These are phyloP conservation scores for Cephus pulcher DNA, from an alignment of 2,888 invertebrate genomes.

Conservation along the genomic window DNA sequence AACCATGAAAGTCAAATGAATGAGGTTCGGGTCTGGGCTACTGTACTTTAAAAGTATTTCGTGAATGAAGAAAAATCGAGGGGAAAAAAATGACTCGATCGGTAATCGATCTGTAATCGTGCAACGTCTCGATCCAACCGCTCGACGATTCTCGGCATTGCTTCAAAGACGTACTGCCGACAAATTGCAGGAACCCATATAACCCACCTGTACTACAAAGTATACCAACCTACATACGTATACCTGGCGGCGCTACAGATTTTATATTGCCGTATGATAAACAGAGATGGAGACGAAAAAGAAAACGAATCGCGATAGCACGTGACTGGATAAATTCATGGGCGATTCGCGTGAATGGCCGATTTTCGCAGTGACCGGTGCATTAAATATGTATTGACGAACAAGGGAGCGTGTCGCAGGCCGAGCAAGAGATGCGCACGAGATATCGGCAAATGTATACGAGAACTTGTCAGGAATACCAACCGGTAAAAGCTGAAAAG, in stretches of 20 bases:
- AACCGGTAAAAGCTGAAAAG: slow-evolving; percentile 21
- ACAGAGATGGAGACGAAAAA: not conserved
- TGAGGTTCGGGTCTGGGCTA: not conserved
- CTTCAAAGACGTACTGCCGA: not conserved
- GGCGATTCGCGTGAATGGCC: slow-evolving; percentile 6
- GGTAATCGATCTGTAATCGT: too few relatives aligned
- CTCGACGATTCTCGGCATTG: too few relatives aligned
- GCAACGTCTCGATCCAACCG: too few relatives aligned
- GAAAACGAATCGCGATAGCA: not conserved
- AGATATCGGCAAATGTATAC: not conserved
- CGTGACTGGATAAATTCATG: slow-evolving; percentile 5
- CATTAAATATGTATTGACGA: slow-evolving; percentile 31
- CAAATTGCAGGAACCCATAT: not conserved
- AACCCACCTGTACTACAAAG: too few relatives aligned
- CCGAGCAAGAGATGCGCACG: slow-evolving; percentile 8
- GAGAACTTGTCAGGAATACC: slow-evolving; percentile 21
- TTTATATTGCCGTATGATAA: not conserved
- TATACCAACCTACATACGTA: not conserved
- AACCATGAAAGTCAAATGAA: slow-evolving; percentile 19
- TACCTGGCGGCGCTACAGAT: not conserved
- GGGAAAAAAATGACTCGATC: too few relatives aligned
- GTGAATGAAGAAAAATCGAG: not conserved
- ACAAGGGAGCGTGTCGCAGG: slow-evolving; percentile 14
- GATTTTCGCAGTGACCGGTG: slow-evolving; percentile 32
- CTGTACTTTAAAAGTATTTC: not conserved